Evolutionary conservation across 1,140 invertebrate species (phyloP), one percentile per base, ranked within the genome.

Genomic region (Samia ricini): DNA sequence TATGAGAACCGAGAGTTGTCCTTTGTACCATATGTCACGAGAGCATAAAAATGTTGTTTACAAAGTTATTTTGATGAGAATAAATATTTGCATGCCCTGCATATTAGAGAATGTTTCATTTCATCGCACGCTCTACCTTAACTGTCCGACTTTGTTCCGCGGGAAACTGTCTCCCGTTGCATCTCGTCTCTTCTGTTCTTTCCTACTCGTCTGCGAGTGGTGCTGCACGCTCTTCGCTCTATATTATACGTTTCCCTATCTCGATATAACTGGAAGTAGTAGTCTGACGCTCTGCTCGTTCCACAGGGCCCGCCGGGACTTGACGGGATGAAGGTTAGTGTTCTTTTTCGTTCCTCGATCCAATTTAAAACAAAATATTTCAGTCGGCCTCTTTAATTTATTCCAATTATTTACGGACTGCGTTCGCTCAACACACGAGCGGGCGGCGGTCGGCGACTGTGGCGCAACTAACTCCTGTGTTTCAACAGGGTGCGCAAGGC

Each of bases 401-500:
- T 42, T 12, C 1, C n/a, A 42, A 42, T 15, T 42, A 15, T 21
- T 15, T 22, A 10, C 7, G 51, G 20, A 8, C 0, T 23, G 19
- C 51, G 19, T 23, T 23, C 20, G 12, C 51, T 20, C 51, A 3
- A 2, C 10, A 10, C 33, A 12, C 33, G 33, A 36, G 33, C 33
- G 33, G 33, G 33, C 10, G 33, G 10, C 33, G 33, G 33, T 12
- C 33, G 33, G 33, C 15, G 33, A 15, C 1, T 8, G 33, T 42
- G 33, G 33, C 33, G 33, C 33, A 15, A 42, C 33, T 42, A 42
- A 42, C 15, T 10, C 33, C 10, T 42, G 12, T 42, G 33, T 42
- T 0, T 42, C 33, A 36, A 26, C 92, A 97, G 96, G 97, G 97
- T 71, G 96, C 96, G 64, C 95, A 97, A 91, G 97, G 97, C 63